These are phyloP conservation scores for Arizona elegans DNA, from an alignment of 2,113 vertebrate species.

Conservation along the genomic window DNA sequence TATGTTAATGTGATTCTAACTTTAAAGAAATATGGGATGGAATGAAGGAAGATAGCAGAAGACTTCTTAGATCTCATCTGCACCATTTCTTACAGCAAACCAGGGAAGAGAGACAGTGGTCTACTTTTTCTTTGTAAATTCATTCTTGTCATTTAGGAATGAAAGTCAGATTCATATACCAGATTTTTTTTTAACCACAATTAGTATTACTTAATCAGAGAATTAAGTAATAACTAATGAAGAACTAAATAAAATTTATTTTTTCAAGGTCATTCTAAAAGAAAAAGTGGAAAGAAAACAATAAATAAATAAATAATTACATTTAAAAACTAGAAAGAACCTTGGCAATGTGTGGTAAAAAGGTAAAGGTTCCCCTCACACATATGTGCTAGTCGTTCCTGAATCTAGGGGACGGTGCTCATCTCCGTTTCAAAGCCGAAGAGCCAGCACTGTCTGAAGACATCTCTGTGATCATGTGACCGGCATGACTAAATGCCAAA, in stretches of 20 bases:
- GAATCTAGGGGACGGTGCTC: too few relatives aligned
- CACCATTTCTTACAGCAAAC: neutral
- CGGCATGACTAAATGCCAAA: too few relatives aligned
- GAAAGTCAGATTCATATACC: neutral
- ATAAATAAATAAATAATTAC: neutral
- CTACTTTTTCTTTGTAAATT: neutral
- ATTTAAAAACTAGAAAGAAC: neutral
- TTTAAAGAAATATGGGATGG: neutral
- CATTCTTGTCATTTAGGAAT: neutral
- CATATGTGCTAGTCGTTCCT: too few relatives aligned
- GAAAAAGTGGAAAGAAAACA: neutral
- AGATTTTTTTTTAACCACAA: neutral
- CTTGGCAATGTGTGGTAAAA: neutral
- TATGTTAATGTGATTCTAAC: neutral
- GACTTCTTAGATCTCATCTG: neutral
- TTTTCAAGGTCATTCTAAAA: neutral
- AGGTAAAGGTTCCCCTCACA: too few relatives aligned
- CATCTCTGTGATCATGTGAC: too few relatives aligned
- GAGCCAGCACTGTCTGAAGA: too few relatives aligned
- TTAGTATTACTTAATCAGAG: neutral
- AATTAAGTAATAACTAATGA: neutral
- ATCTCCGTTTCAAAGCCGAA: too few relatives aligned
- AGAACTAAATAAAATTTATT: neutral
- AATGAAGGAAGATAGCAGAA: neutral
- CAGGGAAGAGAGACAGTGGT: neutral